A percentile compares a stretch with the other conserved stretches of the same genome.
phyloP scores from a whole-genome alignment of 2,888 invertebrate genomes.

The Apotomis turbidana region DNA sequence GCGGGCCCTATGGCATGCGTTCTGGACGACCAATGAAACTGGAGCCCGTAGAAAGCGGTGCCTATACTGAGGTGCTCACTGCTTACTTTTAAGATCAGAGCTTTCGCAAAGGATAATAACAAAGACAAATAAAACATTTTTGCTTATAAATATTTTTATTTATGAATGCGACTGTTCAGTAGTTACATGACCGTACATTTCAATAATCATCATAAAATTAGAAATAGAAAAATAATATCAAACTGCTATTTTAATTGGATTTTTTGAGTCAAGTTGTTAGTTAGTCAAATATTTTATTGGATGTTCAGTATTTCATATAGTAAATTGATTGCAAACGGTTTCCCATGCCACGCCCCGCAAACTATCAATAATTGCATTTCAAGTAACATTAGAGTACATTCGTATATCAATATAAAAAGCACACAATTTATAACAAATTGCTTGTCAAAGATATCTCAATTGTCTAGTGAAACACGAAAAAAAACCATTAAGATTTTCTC shows the following conservation, averaged over 20 bases:
- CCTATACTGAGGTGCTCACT: too few species aligned
- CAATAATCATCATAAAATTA: slow-evolving; percentile 81
- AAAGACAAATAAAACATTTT: slow-evolving; percentile 66
- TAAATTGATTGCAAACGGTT: slow-evolving; percentile 16
- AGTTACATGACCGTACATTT: slow-evolving; percentile 78
- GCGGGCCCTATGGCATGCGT: too few species aligned
- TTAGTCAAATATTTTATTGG: slow-evolving; percentile 1
- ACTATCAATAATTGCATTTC: slow-evolving; percentile 12
- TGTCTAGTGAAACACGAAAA: slow-evolving; percentile 67
- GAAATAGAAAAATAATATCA: slow-evolving; percentile 84
- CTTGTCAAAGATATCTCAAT: slow-evolving; percentile 57
- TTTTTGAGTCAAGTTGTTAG: slow-evolving; percentile 65
- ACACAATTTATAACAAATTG: slow-evolving; percentile 55
- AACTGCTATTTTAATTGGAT: slow-evolving; percentile 77
- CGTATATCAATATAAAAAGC: slow-evolving; percentile 55
- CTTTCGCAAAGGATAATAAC: not conserved
- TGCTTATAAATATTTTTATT: slow-evolving; percentile 81
- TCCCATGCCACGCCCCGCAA: slow-evolving; percentile 22
- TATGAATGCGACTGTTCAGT: slow-evolving; percentile 78
- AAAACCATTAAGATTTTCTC: slow-evolving; percentile 55
- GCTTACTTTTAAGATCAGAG: too few species aligned
- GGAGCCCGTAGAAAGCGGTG: too few species aligned
- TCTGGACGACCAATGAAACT: too few species aligned
- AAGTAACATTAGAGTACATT: slow-evolving; percentile 33
- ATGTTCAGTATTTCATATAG: slow-evolving; percentile 22